A percentile compares a stretch with the other conserved stretches of the same genome.
Conservation (phyloP, 2,888 invertebrate genomes). For the Nasonovia ribisnigri region DNA sequence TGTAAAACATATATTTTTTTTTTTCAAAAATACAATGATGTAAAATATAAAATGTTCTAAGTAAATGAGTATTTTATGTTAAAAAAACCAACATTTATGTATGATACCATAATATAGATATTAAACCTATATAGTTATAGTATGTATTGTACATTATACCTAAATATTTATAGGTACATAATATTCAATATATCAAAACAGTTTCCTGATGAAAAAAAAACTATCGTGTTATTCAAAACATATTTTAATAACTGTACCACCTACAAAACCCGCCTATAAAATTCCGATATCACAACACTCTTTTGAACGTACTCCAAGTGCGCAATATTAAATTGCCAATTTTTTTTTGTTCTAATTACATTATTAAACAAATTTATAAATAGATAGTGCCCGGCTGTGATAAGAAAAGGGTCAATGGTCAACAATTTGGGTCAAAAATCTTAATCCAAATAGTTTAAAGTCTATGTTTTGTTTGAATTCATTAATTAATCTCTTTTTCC, state of each 20-base stretch:
- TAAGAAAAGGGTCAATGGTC: slow-evolving; percentile 50
- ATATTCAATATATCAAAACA: not conserved
- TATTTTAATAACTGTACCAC: not conserved
- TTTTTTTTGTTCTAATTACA: slow-evolving; percentile 57
- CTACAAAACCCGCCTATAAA: slow-evolving; percentile 16
- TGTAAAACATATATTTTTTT: not conserved
- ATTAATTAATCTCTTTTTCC: not conserved
- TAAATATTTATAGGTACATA: not conserved
- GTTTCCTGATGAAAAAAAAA: not conserved
- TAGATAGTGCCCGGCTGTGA: slow-evolving; percentile 33
- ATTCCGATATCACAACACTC: slow-evolving; percentile 51
- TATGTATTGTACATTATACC: not conserved
- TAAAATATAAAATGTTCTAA: not conserved
- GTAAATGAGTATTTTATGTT: too few species aligned
- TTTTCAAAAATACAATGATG: not conserved
- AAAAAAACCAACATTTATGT: too few species aligned
- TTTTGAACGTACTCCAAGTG: slow-evolving; percentile 57
- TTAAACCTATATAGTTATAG: too few species aligned
- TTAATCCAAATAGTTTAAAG: slow-evolving; percentile 4
- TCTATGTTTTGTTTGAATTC: not conserved
- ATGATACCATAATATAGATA: too few species aligned
- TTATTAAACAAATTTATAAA: slow-evolving; percentile 51
- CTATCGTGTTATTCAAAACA: not conserved
- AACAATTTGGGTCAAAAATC: slow-evolving; percentile 45
- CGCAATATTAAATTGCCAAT: slow-evolving; percentile 49